phyloP scores from a whole-genome alignment of 2,113 vertebrate species.

The Calyptommatus sinebrachiatus region DNA sequence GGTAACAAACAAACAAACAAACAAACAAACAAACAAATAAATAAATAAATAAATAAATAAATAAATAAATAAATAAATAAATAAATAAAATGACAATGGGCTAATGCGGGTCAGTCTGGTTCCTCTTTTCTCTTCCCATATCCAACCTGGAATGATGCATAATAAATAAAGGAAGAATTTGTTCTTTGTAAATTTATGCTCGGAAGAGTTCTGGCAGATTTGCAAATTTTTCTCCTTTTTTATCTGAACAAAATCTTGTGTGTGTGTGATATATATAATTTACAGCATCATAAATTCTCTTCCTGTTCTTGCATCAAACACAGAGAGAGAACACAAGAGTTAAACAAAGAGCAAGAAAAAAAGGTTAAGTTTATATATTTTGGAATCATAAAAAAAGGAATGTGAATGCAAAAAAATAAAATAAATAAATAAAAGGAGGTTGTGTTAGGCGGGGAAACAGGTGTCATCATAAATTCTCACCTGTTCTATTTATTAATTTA shows the following conservation, averaged over 20 bases:
- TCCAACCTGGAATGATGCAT: no score
- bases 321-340: conserved; percentile 30
- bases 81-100: no score
- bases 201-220: neutral
- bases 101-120: neutral
- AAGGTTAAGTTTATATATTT: conserved; percentile 34
- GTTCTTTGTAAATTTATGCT: neutral
- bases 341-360: conserved; percentile 44
- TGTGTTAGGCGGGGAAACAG: neutral
- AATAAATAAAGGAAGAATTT: neutral
- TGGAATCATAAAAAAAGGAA: conserved; percentile 1
- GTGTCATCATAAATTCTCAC: conserved; percentile 12
- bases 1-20: no score
- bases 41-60: no score
- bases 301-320: conserved; percentile 34
- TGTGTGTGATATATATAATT: neutral
- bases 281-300: neutral
- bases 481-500: conserved; percentile 11
- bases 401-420: conserved; percentile 22
- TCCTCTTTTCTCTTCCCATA: no score
- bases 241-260: neutral
- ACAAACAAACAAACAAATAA: no score
- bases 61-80: no score
- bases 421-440: conserved; percentile 11
- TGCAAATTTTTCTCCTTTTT: neutral